These are phyloP conservation scores for Adelphocoris suturalis DNA, from an alignment of 2,888 invertebrate species.

Conservation along the genomic window DNA sequence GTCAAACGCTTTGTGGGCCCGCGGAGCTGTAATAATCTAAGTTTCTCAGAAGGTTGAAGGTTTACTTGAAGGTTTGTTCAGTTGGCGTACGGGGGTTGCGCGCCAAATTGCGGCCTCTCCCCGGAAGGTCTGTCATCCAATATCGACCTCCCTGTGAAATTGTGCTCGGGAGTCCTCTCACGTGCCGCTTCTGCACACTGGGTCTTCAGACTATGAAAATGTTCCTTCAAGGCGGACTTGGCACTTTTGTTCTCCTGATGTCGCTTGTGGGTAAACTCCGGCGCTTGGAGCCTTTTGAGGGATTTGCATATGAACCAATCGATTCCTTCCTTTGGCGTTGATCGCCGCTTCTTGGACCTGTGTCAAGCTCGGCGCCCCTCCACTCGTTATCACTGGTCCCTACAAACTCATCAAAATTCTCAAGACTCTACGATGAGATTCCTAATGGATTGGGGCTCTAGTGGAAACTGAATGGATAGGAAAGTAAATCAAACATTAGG, in stretches of 20 bases:
- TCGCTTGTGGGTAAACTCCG: conserved; percentile 14
- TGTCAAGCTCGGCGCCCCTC: background rate
- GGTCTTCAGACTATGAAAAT: conserved; percentile 31
- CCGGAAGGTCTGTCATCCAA: conserved; percentile 36
- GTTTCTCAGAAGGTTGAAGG: conserved; percentile 22
- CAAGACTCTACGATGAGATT: no score
- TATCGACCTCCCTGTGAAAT: conserved; percentile 23
- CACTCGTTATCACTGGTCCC: no score
- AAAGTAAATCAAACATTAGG: no score
- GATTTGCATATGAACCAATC: conserved; percentile 32
- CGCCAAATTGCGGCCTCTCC: conserved; percentile 32
- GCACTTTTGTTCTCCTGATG: conserved; percentile 34
- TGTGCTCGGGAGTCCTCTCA: conserved; percentile 19
- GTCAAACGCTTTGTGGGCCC: conserved; percentile 30
- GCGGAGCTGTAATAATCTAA: conserved; percentile 28
- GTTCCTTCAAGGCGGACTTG: conserved; percentile 16
- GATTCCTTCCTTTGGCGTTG: background rate
- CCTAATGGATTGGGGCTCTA: no score
- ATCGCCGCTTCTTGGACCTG: conserved; percentile 14
- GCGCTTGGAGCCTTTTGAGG: background rate
- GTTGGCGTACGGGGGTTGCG: background rate
- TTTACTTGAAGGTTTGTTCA: conserved; percentile 24
- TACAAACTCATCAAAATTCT: no score
- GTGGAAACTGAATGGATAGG: no score
- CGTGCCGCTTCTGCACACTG: conserved; percentile 21